Conservation (phyloP, 2,113 vertebrate species). For the Xyliphius kryptos region DNA sequence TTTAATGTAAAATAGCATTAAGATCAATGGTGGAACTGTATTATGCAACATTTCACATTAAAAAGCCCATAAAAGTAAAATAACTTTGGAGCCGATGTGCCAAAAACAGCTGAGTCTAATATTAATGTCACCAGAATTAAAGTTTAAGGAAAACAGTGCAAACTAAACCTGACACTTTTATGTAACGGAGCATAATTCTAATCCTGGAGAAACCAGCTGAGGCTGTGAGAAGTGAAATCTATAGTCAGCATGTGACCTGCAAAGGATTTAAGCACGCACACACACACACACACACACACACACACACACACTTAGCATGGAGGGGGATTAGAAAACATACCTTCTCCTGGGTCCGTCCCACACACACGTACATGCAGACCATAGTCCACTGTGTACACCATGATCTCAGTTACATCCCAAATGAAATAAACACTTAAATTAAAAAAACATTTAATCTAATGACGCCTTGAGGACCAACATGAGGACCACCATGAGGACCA, state of each 20-base stretch:
- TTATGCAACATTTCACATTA: too few species aligned
- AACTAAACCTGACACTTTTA: constrained; percentile 20
- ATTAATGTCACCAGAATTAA: constrained; percentile 1
- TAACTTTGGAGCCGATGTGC: neutral
- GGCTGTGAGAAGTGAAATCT: constrained; percentile 20
- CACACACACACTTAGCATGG: constrained; percentile 19
- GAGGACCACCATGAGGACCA: too few species aligned
- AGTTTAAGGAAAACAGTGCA: constrained; percentile 12
- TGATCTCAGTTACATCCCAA: too few species aligned
- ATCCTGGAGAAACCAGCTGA: constrained; percentile 12
- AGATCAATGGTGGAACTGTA: too few species aligned
- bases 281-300: constrained; percentile 32
- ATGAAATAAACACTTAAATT: too few species aligned
- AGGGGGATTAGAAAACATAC: neutral
- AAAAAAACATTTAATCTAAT: too few species aligned
- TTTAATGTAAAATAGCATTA: too few species aligned
- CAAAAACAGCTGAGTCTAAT: constrained; percentile 3
- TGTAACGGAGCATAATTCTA: constrained; percentile 26
- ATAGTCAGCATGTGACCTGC: constrained; percentile 24
- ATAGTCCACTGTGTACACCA: neutral
- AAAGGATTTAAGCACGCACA: constrained; percentile 15
- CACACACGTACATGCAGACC: constrained; percentile 6
- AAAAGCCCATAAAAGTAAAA: too few species aligned
- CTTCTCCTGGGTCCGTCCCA: constrained; percentile 35
- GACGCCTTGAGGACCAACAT: too few species aligned